Conservation (phyloP, 2,888 invertebrate genomes). For the Panzeria rudis region DNA sequence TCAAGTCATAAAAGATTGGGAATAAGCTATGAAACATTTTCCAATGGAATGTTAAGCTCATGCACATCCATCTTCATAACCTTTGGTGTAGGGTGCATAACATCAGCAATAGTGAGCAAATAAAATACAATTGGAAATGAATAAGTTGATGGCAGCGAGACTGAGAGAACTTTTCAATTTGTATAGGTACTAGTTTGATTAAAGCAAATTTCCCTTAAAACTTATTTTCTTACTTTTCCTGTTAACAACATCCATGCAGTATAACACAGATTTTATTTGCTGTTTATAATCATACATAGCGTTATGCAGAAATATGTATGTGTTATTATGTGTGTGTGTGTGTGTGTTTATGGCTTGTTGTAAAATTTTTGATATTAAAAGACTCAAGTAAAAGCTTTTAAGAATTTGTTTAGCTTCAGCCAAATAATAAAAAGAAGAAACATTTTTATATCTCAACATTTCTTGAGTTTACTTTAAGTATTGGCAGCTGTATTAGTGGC, state of each 20-base stretch:
- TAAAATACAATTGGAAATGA: slow-evolving; percentile 56
- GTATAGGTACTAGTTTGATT: slow-evolving; percentile 31
- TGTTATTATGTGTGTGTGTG: background rate
- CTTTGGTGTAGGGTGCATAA: slow-evolving; percentile 4
- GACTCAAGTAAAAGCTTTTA: slow-evolving; percentile 62
- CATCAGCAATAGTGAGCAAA: slow-evolving; percentile 16
- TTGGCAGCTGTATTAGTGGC: slow-evolving; percentile 52
- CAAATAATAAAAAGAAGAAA: background rate
- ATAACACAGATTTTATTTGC: slow-evolving; percentile 40
- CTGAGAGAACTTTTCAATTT: slow-evolving; percentile 62
- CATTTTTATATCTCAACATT: background rate
- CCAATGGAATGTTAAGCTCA: background rate
- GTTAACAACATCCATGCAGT: slow-evolving; percentile 16
- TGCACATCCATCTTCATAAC: too few relatives aligned
- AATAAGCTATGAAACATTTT: background rate
- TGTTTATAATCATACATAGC: slow-evolving; percentile 6
- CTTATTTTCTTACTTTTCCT: slow-evolving; percentile 1
- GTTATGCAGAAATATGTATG: background rate
- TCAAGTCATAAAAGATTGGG: too few relatives aligned
- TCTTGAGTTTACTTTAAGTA: background rate
- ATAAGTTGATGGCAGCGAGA: slow-evolving; percentile 17
- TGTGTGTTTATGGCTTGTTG: slow-evolving; percentile 14
- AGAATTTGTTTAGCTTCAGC: slow-evolving; percentile 38
- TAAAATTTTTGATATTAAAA: slow-evolving; percentile 52
- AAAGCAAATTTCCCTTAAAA: slow-evolving; percentile 24